Conservation (phyloP, 1,140 invertebrate genomes). For the Ips nitidus region DNA sequence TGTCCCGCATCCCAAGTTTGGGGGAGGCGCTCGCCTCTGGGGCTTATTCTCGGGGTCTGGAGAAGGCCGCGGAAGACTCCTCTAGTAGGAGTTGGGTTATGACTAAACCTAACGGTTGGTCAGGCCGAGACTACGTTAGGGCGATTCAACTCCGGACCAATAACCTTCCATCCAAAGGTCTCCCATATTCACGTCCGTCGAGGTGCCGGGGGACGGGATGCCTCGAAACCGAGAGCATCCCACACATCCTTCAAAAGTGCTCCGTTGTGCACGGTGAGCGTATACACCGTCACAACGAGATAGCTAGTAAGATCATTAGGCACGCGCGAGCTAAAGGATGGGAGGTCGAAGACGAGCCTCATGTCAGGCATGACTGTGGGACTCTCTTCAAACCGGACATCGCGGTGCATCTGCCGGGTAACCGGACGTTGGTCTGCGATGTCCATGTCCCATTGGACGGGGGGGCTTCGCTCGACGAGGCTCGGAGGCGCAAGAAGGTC, state of each 20-base stretch:
- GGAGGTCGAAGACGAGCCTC: conserved; percentile 18
- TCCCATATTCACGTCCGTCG: neutral
- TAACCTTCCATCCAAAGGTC: neutral
- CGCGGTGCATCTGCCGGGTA: neutral
- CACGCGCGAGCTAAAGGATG: neutral
- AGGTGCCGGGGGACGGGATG: neutral
- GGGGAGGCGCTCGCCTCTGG: too few species aligned
- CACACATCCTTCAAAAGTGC: conserved; percentile 37
- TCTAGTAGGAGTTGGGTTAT: too few species aligned
- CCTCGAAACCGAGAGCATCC: conserved; percentile 3
- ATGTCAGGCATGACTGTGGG: conserved; percentile 11
- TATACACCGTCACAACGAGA: conserved; percentile 31
- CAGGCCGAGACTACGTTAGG: too few species aligned
- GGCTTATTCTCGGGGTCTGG: too few species aligned
- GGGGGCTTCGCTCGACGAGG: neutral
- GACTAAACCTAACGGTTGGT: too few species aligned
- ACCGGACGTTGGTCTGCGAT: neutral
- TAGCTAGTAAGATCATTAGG: conserved; percentile 11
- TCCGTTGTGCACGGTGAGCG: conserved; percentile 26
- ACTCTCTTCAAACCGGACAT: neutral
- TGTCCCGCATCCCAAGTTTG: too few species aligned
- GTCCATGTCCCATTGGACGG: neutral
- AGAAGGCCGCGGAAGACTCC: too few species aligned
- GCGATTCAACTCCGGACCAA: conserved; percentile 3
- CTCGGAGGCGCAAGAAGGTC: neutral